Evolutionary conservation across 2,113 vertebrate genomes (phyloP).

Genomic region (Lethenteron reissneri): DNA sequence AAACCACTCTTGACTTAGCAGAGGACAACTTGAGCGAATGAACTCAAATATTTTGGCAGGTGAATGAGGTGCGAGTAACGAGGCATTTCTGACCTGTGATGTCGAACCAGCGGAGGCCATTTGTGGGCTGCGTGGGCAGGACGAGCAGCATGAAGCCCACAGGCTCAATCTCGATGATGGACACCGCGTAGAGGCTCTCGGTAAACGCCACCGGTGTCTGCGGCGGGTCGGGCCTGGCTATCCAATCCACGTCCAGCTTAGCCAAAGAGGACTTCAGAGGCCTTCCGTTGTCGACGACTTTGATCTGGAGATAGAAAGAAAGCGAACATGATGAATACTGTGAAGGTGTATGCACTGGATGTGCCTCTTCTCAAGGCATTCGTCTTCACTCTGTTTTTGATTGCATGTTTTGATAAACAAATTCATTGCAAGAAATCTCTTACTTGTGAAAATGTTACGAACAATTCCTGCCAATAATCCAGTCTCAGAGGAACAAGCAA

Average conservation of each 20-base stretch:
- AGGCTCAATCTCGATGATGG: conserved; percentile 91
- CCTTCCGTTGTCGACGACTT: conserved; percentile 86
- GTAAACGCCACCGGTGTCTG: conserved; percentile 45
- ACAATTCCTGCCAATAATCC: too few relatives aligned
- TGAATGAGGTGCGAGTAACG: not conserved
- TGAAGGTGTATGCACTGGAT: too few relatives aligned
- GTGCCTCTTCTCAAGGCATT: too few relatives aligned
- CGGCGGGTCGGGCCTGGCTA: conserved; percentile 43
- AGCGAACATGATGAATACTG: too few relatives aligned
- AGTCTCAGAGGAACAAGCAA: too few relatives aligned
- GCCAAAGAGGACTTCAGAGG: conserved; percentile 77
- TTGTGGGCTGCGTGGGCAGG: conserved; percentile 47
- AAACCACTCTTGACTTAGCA: too few relatives aligned
- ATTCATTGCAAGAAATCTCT: too few relatives aligned
- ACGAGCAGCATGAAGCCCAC: conserved; percentile 93
- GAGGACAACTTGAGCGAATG: not conserved
- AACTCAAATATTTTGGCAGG: not conserved
- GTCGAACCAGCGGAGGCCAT: conserved; percentile 73
- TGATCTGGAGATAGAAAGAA: conserved; percentile 36
- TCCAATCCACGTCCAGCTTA: conserved; percentile 87
- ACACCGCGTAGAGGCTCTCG: conserved; percentile 57
- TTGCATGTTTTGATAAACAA: too few relatives aligned
- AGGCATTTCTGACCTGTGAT: conserved; percentile 49
- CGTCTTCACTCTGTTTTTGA: too few relatives aligned
- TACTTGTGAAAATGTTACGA: too few relatives aligned